phyloP scores from a whole-genome alignment of 2,113 vertebrate genomes.

The Heterotilapia buettikoferi region DNA sequence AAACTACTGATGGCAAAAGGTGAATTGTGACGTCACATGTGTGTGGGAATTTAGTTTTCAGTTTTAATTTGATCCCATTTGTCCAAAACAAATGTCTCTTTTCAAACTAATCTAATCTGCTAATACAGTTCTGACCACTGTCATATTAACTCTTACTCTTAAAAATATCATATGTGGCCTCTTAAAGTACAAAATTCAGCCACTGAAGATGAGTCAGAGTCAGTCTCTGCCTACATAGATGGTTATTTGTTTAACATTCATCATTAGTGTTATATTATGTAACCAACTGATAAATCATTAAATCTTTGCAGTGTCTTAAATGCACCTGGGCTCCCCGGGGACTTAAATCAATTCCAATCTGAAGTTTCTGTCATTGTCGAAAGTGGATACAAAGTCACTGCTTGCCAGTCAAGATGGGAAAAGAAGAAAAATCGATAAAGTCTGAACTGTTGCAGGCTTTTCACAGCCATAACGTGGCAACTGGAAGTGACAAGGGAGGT shows the following conservation, averaged over 20 bases:
- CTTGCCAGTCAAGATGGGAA: neutral
- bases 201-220: neutral
- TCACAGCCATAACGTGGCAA: neutral
- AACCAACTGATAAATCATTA: neutral
- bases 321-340: neutral
- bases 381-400: neutral
- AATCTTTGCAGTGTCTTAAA: neutral
- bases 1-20: neutral
- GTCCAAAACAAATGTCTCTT: neutral
- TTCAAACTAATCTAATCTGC: neutral
- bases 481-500: conserved; percentile 15
- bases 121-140: neutral
- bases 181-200: neutral
- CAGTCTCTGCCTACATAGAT: neutral
- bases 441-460: conserved; percentile 29
- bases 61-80: neutral
- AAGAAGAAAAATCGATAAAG: neutral
- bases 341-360: conserved; percentile 38
- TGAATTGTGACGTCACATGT: neutral
- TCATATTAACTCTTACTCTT: neutral
- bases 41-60: neutral
- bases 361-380: conserved; percentile 11
- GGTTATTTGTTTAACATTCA: neutral
- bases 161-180: neutral
- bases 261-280: neutral